Evolutionary conservation across 2,797 vertebrate genomes (phyloP), one percentile per base, ranked within the genome.

Genomic region (Aplochiton taeniatus): DNA sequence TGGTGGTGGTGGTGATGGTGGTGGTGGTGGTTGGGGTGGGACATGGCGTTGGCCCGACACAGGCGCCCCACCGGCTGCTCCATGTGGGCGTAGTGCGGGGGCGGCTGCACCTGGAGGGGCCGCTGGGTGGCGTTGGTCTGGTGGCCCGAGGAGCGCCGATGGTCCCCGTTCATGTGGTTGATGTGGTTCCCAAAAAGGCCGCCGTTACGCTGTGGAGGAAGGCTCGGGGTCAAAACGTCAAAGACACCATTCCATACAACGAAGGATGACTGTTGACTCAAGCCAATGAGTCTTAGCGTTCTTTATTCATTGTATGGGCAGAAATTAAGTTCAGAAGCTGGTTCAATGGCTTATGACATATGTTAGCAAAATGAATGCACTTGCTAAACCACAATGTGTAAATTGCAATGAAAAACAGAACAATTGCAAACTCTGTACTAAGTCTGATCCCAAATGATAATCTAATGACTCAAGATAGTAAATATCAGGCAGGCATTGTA

Each of bases 41-140:
- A 88, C 90, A 92, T 91, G 14, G 88, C 90, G 1, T 90, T 93
- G 66, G 90, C 91, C n/a, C 91, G 87, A 54, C 89, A 90, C 64
- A 93, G 87, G 19, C 91, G 86, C 31, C 91, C 91, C 80, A 94
- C 87, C 0, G 90, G 89, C 79, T 93, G 92, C 85, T 95, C 97
- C 93, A 97, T 91, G 65, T 93, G 94, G 77, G 93, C 92, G 16
- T 97, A 96, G 71, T 92, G 94, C 20, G 94, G 93, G 8, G 95
- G 95, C 54, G 92, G 91, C 75, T 93, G 94, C 90, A 92, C 95
- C 70, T 99, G 97, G 71, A 99, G 94, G 69, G 98, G 98, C 58
- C 98, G 95, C 87, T 98, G 96, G 1, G 96, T 98, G 66, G 95
- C 96, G 79, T 98, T 98, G 87, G 96, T 98, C 82, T 98, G 96